These are phyloP conservation scores for Sphinx pinastri DNA, from an alignment of 2,888 invertebrate species.

Conservation along the genomic window DNA sequence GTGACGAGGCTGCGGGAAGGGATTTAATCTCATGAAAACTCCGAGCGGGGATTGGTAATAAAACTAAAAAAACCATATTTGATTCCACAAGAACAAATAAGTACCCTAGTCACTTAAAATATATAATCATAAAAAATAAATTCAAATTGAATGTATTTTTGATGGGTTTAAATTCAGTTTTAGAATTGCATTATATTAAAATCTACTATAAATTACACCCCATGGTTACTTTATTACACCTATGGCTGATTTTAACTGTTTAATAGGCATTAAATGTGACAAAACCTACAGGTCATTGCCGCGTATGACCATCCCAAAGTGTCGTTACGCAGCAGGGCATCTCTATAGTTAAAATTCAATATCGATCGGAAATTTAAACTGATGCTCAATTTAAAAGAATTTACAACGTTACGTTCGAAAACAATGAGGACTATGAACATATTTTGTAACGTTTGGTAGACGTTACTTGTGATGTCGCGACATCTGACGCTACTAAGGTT, in stretches of 20 bases:
- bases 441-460: conserved; percentile 4
- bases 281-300: conserved; percentile 58
- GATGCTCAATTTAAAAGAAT: conserved; percentile 60
- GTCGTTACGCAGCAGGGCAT: conserved; percentile 65
- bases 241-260: conserved; percentile 53
- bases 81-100: not conserved
- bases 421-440: conserved; percentile 53
- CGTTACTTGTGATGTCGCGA: conserved; percentile 9
- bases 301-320: conserved; percentile 50
- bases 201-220: conserved; percentile 51
- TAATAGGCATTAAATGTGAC: conserved; percentile 66
- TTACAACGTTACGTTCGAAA: conserved; percentile 56
- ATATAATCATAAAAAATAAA: conserved; percentile 10
- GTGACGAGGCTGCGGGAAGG: not conserved
- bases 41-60: too few species aligned
- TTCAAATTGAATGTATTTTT: conserved; percentile 23
- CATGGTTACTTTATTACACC: conserved; percentile 54
- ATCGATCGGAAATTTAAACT: conserved; percentile 54
- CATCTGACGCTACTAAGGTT: not conserved
- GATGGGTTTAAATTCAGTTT: conserved; percentile 20
- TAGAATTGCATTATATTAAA: conserved; percentile 42
- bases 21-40: not conserved
- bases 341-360: conserved; percentile 58
- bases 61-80: not conserved
- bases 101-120: not conserved